phyloP scores from a whole-genome alignment of 53 echinoderm and acorn worm genomes.

The Temnopleurus reevesii region DNA sequence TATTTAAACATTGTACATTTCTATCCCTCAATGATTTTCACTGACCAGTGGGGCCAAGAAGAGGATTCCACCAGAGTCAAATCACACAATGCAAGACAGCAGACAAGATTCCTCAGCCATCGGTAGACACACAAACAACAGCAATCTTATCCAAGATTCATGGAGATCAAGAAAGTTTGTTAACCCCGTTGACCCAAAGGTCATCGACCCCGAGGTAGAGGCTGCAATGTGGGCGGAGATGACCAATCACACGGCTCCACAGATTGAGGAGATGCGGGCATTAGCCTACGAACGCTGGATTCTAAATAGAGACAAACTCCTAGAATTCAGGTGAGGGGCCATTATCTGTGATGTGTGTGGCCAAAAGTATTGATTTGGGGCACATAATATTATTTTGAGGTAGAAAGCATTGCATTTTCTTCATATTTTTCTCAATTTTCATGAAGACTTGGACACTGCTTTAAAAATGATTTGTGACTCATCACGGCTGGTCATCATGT shows the following conservation, averaged over 20 bases:
- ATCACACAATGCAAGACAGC: background rate
- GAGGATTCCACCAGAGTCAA: constrained; percentile 36
- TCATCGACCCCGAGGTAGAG: constrained; percentile 33
- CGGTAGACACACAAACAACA: background rate
- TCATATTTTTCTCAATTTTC: too few species aligned
- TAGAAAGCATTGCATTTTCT: too few species aligned
- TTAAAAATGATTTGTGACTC: too few species aligned
- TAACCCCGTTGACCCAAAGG: constrained; percentile 18
- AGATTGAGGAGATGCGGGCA: constrained; percentile 36
- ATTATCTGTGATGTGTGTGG: too few species aligned
- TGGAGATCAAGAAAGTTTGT: constrained; percentile 42
- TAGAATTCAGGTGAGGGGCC: constrained; percentile 39
- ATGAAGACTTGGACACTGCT: too few species aligned
- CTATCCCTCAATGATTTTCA: too few species aligned
- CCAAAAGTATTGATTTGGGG: too few species aligned
- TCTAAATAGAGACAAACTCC: background rate
- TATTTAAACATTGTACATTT: too few species aligned
- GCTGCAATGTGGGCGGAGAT: constrained; percentile 26
- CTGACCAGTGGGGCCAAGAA: constrained; percentile 25
- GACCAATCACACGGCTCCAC: constrained; percentile 26
- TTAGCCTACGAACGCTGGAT: background rate
- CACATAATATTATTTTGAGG: too few species aligned
- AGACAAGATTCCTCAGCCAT: background rate
- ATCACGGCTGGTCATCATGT: too few species aligned
- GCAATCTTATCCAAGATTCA: background rate